Conservation (phyloP, 64 coral and sea anemone species). For the Stylophora pistillata region DNA sequence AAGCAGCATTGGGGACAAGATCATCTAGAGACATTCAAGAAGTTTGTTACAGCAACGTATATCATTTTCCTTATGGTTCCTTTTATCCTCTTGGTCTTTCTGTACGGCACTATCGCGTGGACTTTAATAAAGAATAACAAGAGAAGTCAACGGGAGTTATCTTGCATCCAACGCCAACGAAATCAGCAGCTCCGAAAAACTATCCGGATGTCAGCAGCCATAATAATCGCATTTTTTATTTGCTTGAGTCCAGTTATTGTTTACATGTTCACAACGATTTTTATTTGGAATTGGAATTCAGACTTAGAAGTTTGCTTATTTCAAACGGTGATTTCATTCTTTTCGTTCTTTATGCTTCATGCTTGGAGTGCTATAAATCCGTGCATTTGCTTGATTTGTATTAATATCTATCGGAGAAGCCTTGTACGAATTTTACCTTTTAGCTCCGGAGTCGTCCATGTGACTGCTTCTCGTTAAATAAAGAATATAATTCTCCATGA, state of each 20-base stretch:
- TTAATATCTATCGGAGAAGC: background rate
- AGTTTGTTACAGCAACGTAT: background rate
- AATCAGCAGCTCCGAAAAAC: background rate
- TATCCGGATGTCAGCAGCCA: background rate
- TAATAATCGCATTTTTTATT: background rate
- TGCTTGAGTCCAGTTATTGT: background rate
- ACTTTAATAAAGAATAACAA: background rate
- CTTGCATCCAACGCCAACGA: background rate
- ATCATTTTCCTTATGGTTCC: background rate
- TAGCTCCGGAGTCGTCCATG: too few species aligned
- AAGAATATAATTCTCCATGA: too few species aligned
- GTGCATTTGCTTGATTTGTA: background rate
- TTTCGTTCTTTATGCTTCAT: background rate
- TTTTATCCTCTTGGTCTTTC: background rate
- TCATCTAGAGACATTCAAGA: background rate
- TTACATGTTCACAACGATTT: background rate
- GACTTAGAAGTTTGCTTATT: background rate
- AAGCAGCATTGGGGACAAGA: background rate
- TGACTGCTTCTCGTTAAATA: too few species aligned
- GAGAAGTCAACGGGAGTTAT: background rate
- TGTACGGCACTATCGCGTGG: constrained; percentile 4
- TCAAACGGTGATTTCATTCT: background rate
- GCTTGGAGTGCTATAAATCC: background rate
- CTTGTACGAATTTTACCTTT: background rate
- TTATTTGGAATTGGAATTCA: background rate